Conservation (phyloP, 2,113 vertebrate species). For the Nycticebus coucang region DNA sequence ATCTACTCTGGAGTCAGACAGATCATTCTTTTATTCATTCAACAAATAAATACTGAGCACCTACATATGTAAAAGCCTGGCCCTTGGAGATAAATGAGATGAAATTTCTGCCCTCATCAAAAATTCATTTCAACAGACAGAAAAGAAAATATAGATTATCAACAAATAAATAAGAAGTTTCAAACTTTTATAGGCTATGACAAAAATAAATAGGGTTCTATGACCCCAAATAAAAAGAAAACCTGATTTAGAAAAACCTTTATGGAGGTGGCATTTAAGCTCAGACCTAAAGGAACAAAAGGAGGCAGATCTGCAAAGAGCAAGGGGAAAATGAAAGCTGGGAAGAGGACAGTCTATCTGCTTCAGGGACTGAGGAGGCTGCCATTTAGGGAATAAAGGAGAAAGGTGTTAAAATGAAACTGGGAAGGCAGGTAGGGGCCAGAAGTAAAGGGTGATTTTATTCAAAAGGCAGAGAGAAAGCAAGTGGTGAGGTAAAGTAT, state of each 20-base stretch:
- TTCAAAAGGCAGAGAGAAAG: not conserved
- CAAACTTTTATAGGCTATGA: not conserved
- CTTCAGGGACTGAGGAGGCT: not conserved
- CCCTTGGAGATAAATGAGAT: not conserved
- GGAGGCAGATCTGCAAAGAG: not conserved
- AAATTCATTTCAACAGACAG: not conserved
- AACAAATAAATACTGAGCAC: not conserved
- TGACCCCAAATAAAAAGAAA: not conserved
- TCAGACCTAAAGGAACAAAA: not conserved
- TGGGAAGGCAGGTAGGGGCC: not conserved
- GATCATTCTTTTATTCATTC: not conserved
- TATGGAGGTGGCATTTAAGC: not conserved
- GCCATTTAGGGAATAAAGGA: not conserved
- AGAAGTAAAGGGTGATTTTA: not conserved
- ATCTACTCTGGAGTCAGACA: not conserved
- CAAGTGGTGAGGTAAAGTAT: no score
- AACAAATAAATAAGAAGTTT: not conserved
- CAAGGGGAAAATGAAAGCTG: not conserved
- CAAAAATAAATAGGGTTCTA: not conserved
- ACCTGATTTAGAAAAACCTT: not conserved
- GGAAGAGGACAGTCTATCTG: not conserved
- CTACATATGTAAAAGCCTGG: not conserved
- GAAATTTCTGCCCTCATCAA: not conserved
- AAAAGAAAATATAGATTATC: not conserved
- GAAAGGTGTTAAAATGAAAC: not conserved